Base-by-base conservation (phyloP, 2,888 invertebrate genomes). In the Thelaira solivaga region DNA sequence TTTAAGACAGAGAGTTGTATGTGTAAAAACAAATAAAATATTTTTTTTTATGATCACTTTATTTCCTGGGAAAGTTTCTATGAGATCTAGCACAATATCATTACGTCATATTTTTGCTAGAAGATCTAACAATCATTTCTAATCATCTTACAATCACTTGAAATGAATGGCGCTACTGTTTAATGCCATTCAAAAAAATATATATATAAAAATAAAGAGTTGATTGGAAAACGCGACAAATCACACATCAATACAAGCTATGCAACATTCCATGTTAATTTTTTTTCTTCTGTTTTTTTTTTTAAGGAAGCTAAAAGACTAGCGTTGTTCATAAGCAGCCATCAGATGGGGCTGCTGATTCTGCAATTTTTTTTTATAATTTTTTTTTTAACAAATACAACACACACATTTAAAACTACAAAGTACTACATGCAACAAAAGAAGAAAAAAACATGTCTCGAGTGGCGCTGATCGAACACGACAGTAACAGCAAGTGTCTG, bases 401-500 rank as follows among this genome's bases (percentile, higher is more conserved):
- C 26, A 13, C 57, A 47, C 45, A 45, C 55, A 68, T 61, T 49
- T 49, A 29, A 41, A 67, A 20, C 29, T 51, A 73, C 57, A 57
- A 47, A 49, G 31, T 31, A 73, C 57, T 59, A 41, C 57, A 24
- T 34, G 59, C 53, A 55, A 31, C 49, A 53, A n/a, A n/a, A n/a
- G n/a, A n/a, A n/a, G n/a, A n/a, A n/a, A n/a, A n/a, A n/a, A 74
- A 45, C 74, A 75, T 68, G 74, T 47, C 61, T 74, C 53, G 74
- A 74, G 74, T 79, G 81, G 79, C 81, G 79, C 79, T 81, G 80
- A 77, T 80, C 79, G 79, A 74, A 78, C 78, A 78, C 78, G 78
- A 78, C 78, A 74, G 59, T 65, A 78, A 76, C 82, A 82, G 82
- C 81, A 82, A 81, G 81, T 82, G 83, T 83, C 82, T 83, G 82